These are phyloP conservation scores for Brachionichthys hirsutus DNA, from an alignment of 2,113 vertebrate species.

Conservation along the genomic window DNA sequence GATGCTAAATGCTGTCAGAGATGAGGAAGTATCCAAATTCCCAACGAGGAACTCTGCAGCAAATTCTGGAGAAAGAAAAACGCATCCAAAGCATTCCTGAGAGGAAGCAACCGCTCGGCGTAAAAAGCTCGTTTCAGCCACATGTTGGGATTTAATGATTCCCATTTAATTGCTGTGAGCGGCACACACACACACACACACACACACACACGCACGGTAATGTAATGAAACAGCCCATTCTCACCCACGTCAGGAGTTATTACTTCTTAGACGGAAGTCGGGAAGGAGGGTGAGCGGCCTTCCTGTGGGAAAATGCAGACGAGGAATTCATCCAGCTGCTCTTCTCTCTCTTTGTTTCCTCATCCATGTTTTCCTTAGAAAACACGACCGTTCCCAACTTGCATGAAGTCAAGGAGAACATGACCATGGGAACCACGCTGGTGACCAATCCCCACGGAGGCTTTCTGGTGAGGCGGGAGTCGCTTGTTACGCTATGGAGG, in stretches of 20 bases:
- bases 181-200: background rate
- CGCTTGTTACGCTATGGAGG: constrained; percentile 5
- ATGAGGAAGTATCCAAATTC: constrained; percentile 14
- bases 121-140: constrained; percentile 55
- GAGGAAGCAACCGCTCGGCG: constrained; percentile 14
- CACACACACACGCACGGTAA: background rate
- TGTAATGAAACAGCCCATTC: constrained; percentile 25
- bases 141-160: constrained; percentile 48
- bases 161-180: constrained; percentile 11
- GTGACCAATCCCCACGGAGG: constrained; percentile 93
- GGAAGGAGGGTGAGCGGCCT: constrained; percentile 21
- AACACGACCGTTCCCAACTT: constrained; percentile 89
- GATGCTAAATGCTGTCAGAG: constrained; percentile 8
- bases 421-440: constrained; percentile 96
- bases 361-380: constrained; percentile 64
- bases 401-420: constrained; percentile 95
- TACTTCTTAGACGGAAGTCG: constrained; percentile 12
- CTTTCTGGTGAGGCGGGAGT: constrained; percentile 88
- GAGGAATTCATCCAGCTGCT: constrained; percentile 67
- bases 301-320: constrained; percentile 64
- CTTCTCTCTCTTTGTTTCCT: constrained; percentile 64
- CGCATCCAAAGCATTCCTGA: constrained; percentile 32
- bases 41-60: background rate
- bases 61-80: constrained; percentile 5
- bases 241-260: constrained; percentile 33